A percentile compares a stretch with the other conserved stretches of the same genome.
These are phyloP conservation scores for Tyria jacobaeae DNA, from an alignment of 2,888 invertebrate genomes.

Conservation along the genomic window DNA sequence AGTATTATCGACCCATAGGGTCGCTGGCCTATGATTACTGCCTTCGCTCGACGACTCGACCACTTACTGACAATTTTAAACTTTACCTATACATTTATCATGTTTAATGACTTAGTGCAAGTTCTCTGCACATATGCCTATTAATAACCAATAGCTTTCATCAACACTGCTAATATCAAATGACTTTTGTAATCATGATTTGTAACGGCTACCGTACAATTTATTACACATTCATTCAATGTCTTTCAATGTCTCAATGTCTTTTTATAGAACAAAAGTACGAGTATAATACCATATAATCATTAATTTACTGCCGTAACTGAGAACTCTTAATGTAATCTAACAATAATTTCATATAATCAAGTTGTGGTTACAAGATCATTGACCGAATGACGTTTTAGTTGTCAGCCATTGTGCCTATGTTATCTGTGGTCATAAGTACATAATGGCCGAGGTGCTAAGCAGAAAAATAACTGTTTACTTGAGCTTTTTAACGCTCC, in stretches of 20 bases:
- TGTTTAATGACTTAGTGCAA: constrained; percentile 45
- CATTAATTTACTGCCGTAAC: constrained; percentile 1
- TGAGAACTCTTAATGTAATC: constrained; percentile 22
- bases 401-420: constrained; percentile 21
- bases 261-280: no score
- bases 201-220: no score
- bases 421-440: constrained; percentile 41
- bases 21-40: constrained; percentile 78
- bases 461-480: constrained; percentile 45
- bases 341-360: constrained; percentile 26
- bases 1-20: constrained; percentile 70
- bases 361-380: constrained; percentile 26
- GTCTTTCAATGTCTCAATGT: neutral
- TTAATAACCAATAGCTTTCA: neutral
- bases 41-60: constrained; percentile 53
- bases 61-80: constrained; percentile 62
- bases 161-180: neutral
- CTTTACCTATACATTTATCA: constrained; percentile 51
- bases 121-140: constrained; percentile 10
- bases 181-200: no score
- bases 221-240: no score
- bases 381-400: constrained; percentile 36
- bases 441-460: constrained; percentile 37
- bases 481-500: constrained; percentile 33
- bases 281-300: neutral